phyloP scores from a whole-genome alignment of 2,797 vertebrate species.

The Xenopus petersii region DNA sequence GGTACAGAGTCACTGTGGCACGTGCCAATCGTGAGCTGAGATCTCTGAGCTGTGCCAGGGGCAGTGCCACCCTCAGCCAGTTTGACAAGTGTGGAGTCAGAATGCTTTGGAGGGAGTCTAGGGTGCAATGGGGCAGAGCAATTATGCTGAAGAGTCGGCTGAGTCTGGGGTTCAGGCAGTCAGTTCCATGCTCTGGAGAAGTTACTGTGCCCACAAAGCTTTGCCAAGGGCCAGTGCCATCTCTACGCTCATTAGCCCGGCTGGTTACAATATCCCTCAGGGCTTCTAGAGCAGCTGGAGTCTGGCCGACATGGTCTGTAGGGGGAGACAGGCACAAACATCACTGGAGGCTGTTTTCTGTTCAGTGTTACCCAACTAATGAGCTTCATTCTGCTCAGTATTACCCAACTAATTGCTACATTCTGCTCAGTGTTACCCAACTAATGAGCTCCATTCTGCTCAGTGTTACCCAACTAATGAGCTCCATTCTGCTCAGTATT shows the following conservation, averaged over 20 bases:
- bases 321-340: neutral
- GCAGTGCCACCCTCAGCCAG: conserved; percentile 71
- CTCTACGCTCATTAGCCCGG: conserved; percentile 44
- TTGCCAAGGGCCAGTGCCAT: neutral
- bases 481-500: too few relatives aligned
- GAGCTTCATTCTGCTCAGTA: too few relatives aligned
- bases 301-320: conserved; percentile 66
- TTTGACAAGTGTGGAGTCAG: conserved; percentile 62
- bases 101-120: conserved; percentile 67
- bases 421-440: too few relatives aligned
- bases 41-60: conserved; percentile 49
- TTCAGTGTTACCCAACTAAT: too few relatives aligned
- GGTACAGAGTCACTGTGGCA: conserved; percentile 71
- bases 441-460: too few relatives aligned
- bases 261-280: conserved; percentile 56
- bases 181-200: conserved; percentile 50
- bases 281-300: conserved; percentile 70
- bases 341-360: neutral
- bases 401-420: too few relatives aligned
- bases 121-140: conserved; percentile 62
- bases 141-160: conserved; percentile 75
- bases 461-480: too few relatives aligned
- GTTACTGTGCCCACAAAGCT: conserved; percentile 70
- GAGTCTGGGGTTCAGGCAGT: conserved; percentile 69
- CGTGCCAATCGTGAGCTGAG: conserved; percentile 66